These are phyloP conservation scores for Sander vitreus DNA, from an alignment of 2,113 vertebrate species.

Conservation along the genomic window DNA sequence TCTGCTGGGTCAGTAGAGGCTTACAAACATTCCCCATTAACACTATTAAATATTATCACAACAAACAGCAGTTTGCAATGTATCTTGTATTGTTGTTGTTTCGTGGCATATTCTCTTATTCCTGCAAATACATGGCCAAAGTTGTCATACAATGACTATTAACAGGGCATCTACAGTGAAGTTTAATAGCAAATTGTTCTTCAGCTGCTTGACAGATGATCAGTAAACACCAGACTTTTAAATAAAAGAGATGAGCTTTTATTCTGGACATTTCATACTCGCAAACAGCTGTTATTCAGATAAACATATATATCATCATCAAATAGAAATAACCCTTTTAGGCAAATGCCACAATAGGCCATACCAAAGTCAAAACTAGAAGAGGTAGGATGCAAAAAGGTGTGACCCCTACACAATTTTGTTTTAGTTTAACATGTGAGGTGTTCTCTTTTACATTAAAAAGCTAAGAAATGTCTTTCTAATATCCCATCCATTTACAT, in stretches of 20 bases:
- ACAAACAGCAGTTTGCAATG: background rate
- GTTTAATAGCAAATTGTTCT: background rate
- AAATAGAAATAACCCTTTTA: background rate
- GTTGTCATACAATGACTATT: background rate
- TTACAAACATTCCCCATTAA: background rate
- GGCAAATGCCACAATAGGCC: background rate
- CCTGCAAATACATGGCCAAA: background rate
- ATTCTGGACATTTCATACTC: background rate
- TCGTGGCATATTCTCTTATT: background rate
- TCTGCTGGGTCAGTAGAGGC: background rate
- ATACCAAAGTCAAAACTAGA: background rate
- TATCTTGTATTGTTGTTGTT: background rate
- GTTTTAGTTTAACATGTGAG: background rate
- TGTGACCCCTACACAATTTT: background rate
- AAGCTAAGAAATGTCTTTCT: background rate
- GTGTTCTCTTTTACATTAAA: background rate
- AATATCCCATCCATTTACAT: background rate
- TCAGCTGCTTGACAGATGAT: background rate
- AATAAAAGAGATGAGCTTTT: background rate
- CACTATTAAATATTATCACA: background rate
- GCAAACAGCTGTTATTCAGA: background rate
- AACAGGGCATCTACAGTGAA: background rate
- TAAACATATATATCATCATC: background rate
- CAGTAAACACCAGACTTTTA: conserved; percentile 1
- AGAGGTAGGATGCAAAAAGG: background rate